Conservation (phyloP, 2,113 vertebrate genomes). For the Gallinago media region DNA sequence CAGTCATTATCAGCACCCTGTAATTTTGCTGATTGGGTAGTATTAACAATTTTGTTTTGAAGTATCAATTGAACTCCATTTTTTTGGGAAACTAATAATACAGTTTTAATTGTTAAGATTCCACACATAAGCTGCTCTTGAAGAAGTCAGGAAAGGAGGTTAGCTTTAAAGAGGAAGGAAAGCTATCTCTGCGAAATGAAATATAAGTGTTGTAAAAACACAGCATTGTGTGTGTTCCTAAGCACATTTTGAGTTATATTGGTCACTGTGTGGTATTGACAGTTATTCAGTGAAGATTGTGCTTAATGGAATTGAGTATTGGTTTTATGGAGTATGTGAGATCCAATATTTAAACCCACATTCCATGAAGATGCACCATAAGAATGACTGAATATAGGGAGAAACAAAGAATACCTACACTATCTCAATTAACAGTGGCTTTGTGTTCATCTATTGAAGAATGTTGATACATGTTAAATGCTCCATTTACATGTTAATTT, state of each 20-base stretch:
- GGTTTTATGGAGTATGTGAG: background rate
- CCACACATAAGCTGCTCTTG: background rate
- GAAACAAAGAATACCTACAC: background rate
- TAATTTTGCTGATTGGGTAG: background rate
- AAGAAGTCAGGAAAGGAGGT: background rate
- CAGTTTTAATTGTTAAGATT: background rate
- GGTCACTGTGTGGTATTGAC: background rate
- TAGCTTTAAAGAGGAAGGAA: background rate
- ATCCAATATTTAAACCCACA: background rate
- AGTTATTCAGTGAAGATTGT: background rate
- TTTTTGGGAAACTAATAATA: background rate
- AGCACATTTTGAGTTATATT: background rate
- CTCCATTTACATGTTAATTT: background rate
- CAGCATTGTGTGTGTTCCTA: background rate
- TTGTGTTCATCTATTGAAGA: background rate
- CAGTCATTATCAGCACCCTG: background rate
- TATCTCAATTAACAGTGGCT: rapidly evolving
- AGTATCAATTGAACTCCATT: background rate
- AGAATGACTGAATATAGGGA: background rate
- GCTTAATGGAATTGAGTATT: background rate
- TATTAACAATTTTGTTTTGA: background rate
- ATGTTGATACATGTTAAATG: background rate
- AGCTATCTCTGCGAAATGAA: background rate
- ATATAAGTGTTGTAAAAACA: background rate
- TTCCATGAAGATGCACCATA: background rate